Base-by-base conservation (phyloP, 2,113 vertebrate genomes). In the Antigone vipio region DNA sequence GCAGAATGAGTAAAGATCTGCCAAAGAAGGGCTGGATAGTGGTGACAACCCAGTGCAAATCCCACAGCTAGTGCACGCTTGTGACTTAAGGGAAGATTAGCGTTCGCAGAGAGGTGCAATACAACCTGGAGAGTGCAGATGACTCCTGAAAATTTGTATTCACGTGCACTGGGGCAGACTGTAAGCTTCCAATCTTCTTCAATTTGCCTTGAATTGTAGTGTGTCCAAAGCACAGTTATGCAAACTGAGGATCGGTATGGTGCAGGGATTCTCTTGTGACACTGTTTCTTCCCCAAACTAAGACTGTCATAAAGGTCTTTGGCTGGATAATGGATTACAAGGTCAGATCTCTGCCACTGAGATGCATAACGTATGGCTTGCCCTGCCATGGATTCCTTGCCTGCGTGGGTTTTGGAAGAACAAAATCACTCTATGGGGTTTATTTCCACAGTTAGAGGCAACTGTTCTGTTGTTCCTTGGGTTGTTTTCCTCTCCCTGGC, bases 121-220 rank as follows among this genome's bases (percentile, higher is more conserved):
- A 11, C 19, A 85, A 79, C 24, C 30, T 16, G 26, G 17, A 73
- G 23, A 74, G 8, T 0, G 0, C 4, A 62, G 19, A 22, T 53
- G 50, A 44, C 19, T 64, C 21, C 40, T 64, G 18, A 67, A 96
- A 58, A 81, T 26, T 30, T 73, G 7, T n/a, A 26, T 83, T 88
- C 20, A 32, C 20, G 0, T 27, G 16, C 38, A n/a, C 27, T 1
- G 2, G 35, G 24, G 7, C 8, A 64, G 35, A 30, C 7, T 21
- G 35, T 66, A 71, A 71, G 2, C 22, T 78, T 92, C n/a, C 23
- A 69, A 0, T n/a, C 35, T 27, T 73, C 23, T 81, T 85, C 18
- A 53, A 35, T 56, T 62, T 92, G 15, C 44, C 55, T 62, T 58
- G 45, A 66, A 35, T 9, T 52, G 30, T 49, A 59, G 2, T 10